These are phyloP conservation scores for Epiblema foenella DNA, from an alignment of 2,888 invertebrate species.

Conservation along the genomic window DNA sequence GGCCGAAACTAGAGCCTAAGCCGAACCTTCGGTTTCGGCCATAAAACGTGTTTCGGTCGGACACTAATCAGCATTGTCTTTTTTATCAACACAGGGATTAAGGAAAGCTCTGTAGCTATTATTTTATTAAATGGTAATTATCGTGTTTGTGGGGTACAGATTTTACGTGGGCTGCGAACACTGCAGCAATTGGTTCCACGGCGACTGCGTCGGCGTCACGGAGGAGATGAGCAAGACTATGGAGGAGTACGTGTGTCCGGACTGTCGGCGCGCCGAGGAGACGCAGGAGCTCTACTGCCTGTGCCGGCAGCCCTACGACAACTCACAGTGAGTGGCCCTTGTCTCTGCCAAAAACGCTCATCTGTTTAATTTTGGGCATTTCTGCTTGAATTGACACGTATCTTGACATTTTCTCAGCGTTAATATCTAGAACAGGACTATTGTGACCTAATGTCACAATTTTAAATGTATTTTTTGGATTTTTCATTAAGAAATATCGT, in stretches of 20 bases:
- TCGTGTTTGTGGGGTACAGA: conserved; percentile 71
- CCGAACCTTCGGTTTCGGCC: no score
- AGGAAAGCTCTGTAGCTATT: neutral
- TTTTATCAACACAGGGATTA: neutral
- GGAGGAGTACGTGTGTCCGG: conserved; percentile 95
- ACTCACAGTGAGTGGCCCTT: conserved; percentile 92
- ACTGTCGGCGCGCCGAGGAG: conserved; percentile 93
- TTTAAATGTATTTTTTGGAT: no score
- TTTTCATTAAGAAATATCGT: no score
- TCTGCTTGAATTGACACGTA: no score
- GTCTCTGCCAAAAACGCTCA: no score
- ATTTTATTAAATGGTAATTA: neutral
- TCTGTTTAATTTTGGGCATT: no score
- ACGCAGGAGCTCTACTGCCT: conserved; percentile 97
- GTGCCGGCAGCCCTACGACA: conserved; percentile 98
- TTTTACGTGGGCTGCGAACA: conserved; percentile 99
- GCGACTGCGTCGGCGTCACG: conserved; percentile 97
- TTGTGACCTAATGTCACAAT: no score
- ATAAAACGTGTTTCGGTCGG: no score
- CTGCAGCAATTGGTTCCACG: conserved; percentile 99
- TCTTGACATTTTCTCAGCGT: no score
- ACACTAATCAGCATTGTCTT: no score
- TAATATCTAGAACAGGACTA: no score
- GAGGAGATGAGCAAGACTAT: conserved; percentile 95
- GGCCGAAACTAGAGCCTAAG: no score